Evolutionary conservation across 2,888 invertebrate species (phyloP).

Genomic region (Eupsilia transversa): DNA sequence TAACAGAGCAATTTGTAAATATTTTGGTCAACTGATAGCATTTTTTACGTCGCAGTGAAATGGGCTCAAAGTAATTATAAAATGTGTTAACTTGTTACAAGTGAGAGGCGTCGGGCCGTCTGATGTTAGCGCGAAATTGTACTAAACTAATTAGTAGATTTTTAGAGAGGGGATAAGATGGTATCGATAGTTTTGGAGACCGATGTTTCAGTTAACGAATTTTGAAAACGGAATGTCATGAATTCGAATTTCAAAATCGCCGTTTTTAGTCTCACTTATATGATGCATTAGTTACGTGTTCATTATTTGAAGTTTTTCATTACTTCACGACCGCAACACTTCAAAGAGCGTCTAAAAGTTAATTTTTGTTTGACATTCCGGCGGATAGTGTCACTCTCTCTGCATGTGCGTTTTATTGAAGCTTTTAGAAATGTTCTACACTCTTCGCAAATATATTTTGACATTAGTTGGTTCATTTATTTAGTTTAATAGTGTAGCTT

Average conservation of each 20-base stretch:
- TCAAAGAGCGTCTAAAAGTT: no score
- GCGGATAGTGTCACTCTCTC: not conserved
- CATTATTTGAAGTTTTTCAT: not conserved
- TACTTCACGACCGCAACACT: no score
- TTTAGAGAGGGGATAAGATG: slow-evolving; percentile 14
- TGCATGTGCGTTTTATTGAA: no score
- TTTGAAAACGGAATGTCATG: not conserved
- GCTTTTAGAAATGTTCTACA: no score
- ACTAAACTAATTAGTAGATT: slow-evolving; percentile 50
- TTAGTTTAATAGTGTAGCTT: not conserved
- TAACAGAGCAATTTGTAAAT: slow-evolving; percentile 57
- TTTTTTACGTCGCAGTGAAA: slow-evolving; percentile 43
- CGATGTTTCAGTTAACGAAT: not conserved
- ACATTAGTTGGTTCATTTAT: no score
- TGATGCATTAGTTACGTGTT: not conserved
- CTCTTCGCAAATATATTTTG: no score
- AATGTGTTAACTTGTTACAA: slow-evolving; percentile 29
- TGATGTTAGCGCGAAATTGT: slow-evolving; percentile 44
- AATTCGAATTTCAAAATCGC: not conserved
- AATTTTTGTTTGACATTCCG: not conserved
- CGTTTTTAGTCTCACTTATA: not conserved
- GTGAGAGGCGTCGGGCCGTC: slow-evolving; percentile 53
- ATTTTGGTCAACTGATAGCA: slow-evolving; percentile 36
- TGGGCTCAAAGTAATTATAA: slow-evolving; percentile 37
- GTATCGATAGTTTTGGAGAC: slow-evolving; percentile 38